Base-by-base conservation (phyloP, 2,113 vertebrate genomes). In the Saccopteryx bilineata region DNA sequence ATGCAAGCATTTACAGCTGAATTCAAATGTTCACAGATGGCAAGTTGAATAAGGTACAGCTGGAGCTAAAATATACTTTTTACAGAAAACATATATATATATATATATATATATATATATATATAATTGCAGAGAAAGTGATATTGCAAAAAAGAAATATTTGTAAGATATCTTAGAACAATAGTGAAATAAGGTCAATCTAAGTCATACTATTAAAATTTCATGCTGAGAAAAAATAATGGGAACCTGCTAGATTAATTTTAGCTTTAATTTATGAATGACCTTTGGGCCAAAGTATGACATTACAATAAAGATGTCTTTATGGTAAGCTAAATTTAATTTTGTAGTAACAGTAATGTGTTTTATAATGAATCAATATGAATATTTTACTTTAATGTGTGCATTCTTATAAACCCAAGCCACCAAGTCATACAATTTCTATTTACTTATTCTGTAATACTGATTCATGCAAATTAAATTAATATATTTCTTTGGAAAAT, bases 171-270 rank as follows among this genome's bases (percentile, higher is more conserved):
- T 97, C 82, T 96, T 98, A 94, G 95, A 98, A 98, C 54, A 97
- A 96, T 92, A 98, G 96, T 98, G 96, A 76, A 97, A 97, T 94
- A 98, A 98, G 98, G 98, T 98, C 98, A 99, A 94, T 94, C 96
- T 97, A 97, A 98, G 97, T 97, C 94, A 98, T 97, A 97, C 91
- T 97, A 96, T 95, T 97, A 87, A 96, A 80, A 75, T 97, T 98
- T 98, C 98, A 97, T 96, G 96, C 97, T 96, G 97, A 39, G 98
- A 92, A 98, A 91, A 98, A 98, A 98, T 98, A 98, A 99, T 98
- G 97, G 93, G 93, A 98, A 95, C 83, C 98, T 93, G 96, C 92
- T 98, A 98, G 98, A 98, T 98, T 98, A 98, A 99, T 98, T 99
- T 98, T 98, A 97, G 52, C 65, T 98, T 96, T 98, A 98, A 98